Evolutionary conservation across 2,888 invertebrate genomes (phyloP).

Genomic region (Tuberolachnus salignus): DNA sequence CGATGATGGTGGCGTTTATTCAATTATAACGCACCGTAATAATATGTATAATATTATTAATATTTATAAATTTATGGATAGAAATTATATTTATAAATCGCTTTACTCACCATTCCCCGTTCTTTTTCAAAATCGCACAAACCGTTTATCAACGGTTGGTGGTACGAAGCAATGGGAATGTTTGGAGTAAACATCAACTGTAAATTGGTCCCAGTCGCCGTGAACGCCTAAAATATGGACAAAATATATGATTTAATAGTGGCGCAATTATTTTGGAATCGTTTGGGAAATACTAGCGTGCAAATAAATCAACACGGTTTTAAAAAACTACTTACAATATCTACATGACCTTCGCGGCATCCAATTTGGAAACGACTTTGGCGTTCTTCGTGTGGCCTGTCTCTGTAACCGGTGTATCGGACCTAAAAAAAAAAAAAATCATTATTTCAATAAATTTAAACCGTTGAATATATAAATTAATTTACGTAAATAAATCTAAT

Average conservation of each 20-base stretch:
- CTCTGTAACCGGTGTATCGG: constrained; percentile 91
- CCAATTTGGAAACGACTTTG: constrained; percentile 92
- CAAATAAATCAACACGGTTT: too few relatives aligned
- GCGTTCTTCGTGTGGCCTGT: constrained; percentile 89
- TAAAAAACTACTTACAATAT: constrained; percentile 70
- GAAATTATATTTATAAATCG: background rate
- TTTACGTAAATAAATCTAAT: too few relatives aligned
- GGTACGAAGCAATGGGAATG: constrained; percentile 24
- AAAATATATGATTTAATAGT: background rate
- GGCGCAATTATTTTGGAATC: background rate
- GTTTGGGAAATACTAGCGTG: background rate
- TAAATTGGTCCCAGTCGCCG: constrained; percentile 91
- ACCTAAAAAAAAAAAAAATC: constrained; percentile 68
- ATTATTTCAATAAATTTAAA: background rate
- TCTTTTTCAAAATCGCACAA: constrained; percentile 87
- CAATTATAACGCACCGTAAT: too few relatives aligned
- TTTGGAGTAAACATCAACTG: constrained; percentile 77
- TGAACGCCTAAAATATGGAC: constrained; percentile 71
- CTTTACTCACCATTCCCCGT: constrained; percentile 81
- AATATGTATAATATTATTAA: too few relatives aligned
- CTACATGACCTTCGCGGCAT: constrained; percentile 94
- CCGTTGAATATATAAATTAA: too few relatives aligned
- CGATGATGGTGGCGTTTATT: background rate
- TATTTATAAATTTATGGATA: too few relatives aligned
- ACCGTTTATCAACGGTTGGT: constrained; percentile 27